Evolutionary conservation across 2,888 invertebrate genomes (phyloP).

Genomic region (Tachina fera): DNA sequence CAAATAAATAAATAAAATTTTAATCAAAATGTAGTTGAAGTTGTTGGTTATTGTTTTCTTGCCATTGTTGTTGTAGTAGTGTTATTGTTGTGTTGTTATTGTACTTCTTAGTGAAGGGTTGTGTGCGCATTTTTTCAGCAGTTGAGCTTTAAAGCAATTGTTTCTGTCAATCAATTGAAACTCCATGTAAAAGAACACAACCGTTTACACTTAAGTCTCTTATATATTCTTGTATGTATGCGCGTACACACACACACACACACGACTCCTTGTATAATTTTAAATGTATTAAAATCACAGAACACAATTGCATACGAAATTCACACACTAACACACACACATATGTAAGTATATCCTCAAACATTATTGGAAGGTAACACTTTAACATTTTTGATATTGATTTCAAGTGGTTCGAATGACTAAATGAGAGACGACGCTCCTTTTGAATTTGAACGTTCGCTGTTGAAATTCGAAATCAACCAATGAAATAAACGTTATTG

Average conservation of each 20-base stretch:
- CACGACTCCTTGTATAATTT: conserved; percentile 36
- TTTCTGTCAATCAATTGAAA: conserved; percentile 69
- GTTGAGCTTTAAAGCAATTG: conserved; percentile 71
- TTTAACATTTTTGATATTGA: conserved; percentile 60
- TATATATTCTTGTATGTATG: not conserved
- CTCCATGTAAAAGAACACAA: conserved; percentile 49
- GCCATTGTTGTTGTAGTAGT: conserved; percentile 41
- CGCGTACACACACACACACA: not conserved
- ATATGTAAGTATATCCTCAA: not conserved
- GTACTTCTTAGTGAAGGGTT: conserved; percentile 68
- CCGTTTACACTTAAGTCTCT: conserved; percentile 5
- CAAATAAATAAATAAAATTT: conserved; percentile 69
- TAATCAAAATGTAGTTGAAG: conserved; percentile 70
- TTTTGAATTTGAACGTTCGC: conserved; percentile 26
- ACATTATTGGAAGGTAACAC: conserved; percentile 55
- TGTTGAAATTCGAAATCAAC: conserved; percentile 56
- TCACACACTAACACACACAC: not conserved
- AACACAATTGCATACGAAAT: too few species aligned
- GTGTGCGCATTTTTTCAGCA: conserved; percentile 71
- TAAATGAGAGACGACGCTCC: conserved; percentile 56
- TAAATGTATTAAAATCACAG: conserved; percentile 52
- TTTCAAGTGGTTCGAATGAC: conserved; percentile 60
- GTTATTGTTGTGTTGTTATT: conserved; percentile 44
- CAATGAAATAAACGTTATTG: conserved; percentile 70
- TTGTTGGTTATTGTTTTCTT: conserved; percentile 57